Evolutionary conservation across 2,888 invertebrate species (phyloP), one percentile per base, ranked within the genome.

Genomic region (Horisme vitalbata): DNA sequence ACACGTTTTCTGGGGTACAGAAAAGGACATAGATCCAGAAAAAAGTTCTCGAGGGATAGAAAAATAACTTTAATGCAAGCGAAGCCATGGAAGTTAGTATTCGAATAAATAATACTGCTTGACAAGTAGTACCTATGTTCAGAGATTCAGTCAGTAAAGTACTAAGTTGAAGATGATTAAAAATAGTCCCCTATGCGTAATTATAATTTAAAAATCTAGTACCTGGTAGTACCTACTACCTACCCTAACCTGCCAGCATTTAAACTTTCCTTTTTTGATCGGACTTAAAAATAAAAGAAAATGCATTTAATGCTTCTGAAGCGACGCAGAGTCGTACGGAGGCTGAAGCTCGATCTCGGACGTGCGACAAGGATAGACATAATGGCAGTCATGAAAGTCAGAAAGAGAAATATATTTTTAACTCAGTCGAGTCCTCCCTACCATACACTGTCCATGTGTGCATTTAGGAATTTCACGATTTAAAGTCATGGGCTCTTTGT

Each of bases 261-360:
- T 44, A 45, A 53, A 52, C 51, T 51, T 62, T 59, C 57, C 61
- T 57, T 60, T 64, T 67, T 62, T 56, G 46, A 63, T 61, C 49
- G 33, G 41, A 23, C 39, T 35, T 59, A 69, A 69, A 70, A 63
- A 67, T 60, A 75, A 73, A 71, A 68, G 57, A 69, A 66, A 58
- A 58, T 53, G 53, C 49, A 50, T 58, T 58, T 52, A 71, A 69
- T 68, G 66, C 71, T 72, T 68, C 70, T 65, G 72, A 73, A 76
- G 71, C 73, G 73, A 68, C 71, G 71, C 68, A 60, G 65, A 63
- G 60, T 59, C 55, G 67, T 65, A 57, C 64, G 67, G 75, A 75
- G 76, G 71, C 77, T 78, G 79, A 49, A 68, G 57, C 56, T 57
- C 49, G 51, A 56, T 59, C 53, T 58, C 53, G 60, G 58, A 55